phyloP scores from a whole-genome alignment of 2,888 invertebrate genomes.

The Tetragnatha montana region DNA sequence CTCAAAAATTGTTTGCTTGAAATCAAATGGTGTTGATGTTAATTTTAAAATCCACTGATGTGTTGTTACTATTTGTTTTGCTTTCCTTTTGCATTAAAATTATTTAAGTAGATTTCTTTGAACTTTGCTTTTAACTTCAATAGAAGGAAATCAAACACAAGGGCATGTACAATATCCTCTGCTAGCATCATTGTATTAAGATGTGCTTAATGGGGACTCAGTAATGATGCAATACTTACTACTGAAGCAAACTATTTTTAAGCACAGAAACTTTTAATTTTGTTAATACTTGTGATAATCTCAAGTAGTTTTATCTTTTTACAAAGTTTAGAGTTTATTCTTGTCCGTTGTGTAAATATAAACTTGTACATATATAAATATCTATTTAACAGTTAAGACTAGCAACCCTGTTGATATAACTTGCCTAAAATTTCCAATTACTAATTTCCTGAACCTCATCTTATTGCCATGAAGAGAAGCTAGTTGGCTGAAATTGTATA shows the following conservation, averaged over 20 bases:
- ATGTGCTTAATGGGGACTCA: not conserved
- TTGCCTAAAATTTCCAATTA: not conserved
- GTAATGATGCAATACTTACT: not conserved
- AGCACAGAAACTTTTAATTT: slow-evolving; percentile 4
- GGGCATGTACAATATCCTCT: not conserved
- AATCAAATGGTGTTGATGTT: too few species aligned
- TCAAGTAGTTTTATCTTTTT: slow-evolving; percentile 29
- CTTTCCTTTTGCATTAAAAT: not conserved
- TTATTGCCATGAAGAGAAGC: not conserved
- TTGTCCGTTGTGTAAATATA: slow-evolving; percentile 25
- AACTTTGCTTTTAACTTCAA: not conserved
- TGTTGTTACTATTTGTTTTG: not conserved
- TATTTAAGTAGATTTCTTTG: not conserved
- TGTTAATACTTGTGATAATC: slow-evolving; percentile 7
- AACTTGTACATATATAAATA: slow-evolving; percentile 22
- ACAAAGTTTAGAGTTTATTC: slow-evolving; percentile 34
- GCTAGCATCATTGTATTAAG: not conserved
- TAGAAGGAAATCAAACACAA: not conserved
- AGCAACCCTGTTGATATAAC: not conserved
- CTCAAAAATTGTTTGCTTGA: too few species aligned
- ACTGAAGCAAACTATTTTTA: slow-evolving; percentile 1
- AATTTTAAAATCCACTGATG: too few species aligned
- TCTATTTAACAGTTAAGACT: not conserved
- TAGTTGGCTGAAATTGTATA: slow-evolving; percentile 20
- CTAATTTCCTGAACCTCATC: not conserved